These are phyloP conservation scores for Ochlodes sylvanus DNA, from an alignment of 2,888 invertebrate species.

Conservation along the genomic window DNA sequence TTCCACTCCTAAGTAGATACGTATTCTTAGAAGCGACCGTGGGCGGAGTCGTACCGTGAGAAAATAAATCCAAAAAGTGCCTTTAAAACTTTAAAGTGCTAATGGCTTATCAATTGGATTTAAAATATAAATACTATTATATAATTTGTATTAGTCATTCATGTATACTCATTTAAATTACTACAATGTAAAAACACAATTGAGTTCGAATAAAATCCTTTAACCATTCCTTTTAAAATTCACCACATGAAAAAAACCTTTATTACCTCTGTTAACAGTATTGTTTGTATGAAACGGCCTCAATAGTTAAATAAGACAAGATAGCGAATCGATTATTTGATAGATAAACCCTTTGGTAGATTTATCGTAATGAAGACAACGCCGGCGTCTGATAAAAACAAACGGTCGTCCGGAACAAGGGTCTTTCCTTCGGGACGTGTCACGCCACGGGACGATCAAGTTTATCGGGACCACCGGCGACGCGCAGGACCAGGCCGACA, in stretches of 20 bases:
- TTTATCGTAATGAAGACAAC: slow-evolving; percentile 78
- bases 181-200: too few species aligned
- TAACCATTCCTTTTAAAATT: background rate
- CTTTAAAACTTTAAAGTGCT: slow-evolving; percentile 52
- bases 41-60: slow-evolving; percentile 73
- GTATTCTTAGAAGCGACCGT: slow-evolving; percentile 72
- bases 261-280: slow-evolving; percentile 10
- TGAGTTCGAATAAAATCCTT: too few species aligned
- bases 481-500: slow-evolving; percentile 65
- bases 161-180: too few species aligned
- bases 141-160: background rate
- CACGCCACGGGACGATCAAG: slow-evolving; percentile 60
- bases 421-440: slow-evolving; percentile 69
- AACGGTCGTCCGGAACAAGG: slow-evolving; percentile 69
- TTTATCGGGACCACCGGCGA: slow-evolving; percentile 81
- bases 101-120: slow-evolving; percentile 23
- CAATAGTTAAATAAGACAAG: slow-evolving; percentile 53
- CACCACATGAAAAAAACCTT: background rate
- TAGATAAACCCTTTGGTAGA: slow-evolving; percentile 68
- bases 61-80: slow-evolving; percentile 69
- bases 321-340: slow-evolving; percentile 61
- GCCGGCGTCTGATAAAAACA: slow-evolving; percentile 76
- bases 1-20: slow-evolving; percentile 69
- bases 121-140: slow-evolving; percentile 2
- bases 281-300: slow-evolving; percentile 23